phyloP scores from a whole-genome alignment of 2,113 vertebrate genomes.

The Phyllostomus hastatus region DNA sequence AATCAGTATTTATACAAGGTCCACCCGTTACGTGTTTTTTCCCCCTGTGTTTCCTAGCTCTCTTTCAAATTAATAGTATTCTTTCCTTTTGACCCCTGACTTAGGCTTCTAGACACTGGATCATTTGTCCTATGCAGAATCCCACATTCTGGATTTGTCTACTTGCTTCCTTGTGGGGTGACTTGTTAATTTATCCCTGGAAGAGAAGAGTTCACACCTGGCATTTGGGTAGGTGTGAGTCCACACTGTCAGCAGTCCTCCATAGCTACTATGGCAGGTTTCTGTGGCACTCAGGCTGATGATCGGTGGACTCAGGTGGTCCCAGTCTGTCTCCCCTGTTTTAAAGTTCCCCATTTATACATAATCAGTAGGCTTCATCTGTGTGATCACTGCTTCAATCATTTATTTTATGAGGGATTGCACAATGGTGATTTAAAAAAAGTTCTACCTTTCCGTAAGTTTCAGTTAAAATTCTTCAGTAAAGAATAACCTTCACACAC shows the following conservation, averaged over 20 bases:
- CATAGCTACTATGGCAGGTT: not conserved
- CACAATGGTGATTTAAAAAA: not conserved
- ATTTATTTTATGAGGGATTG: not conserved
- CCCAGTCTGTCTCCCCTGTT: not conserved
- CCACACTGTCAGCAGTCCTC: not conserved
- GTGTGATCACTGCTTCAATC: not conserved
- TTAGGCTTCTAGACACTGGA: not conserved
- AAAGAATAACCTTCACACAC: not conserved
- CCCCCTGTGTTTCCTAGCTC: not conserved
- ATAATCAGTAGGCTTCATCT: not conserved
- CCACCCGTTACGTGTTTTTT: not conserved
- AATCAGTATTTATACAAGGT: not conserved
- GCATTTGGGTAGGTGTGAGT: not conserved
- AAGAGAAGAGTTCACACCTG: not conserved
- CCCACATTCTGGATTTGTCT: not conserved
- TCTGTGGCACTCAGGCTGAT: not conserved
- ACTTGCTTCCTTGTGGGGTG: not conserved
- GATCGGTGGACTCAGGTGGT: not conserved
- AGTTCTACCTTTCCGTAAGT: not conserved
- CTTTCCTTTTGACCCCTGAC: not conserved
- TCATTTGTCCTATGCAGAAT: not conserved
- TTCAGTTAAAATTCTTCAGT: conserved; percentile 4
- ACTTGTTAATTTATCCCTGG: not conserved
- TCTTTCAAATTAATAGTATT: not conserved
- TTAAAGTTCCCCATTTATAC: not conserved